These are phyloP conservation scores for Rhinichthys osculus DNA, from an alignment of 2,797 vertebrate species.

Conservation along the genomic window DNA sequence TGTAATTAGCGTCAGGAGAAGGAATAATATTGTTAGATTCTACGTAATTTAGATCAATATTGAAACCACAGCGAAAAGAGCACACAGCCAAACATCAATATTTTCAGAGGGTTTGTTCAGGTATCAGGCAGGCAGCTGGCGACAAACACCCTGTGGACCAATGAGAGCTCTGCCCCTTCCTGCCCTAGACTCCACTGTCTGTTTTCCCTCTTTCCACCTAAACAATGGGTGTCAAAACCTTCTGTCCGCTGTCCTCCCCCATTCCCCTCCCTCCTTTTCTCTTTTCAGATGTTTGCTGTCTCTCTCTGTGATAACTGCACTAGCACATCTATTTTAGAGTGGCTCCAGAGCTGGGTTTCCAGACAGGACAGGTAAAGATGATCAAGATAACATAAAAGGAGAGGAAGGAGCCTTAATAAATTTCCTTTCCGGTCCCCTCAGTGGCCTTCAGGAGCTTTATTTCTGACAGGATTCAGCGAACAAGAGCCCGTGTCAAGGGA, in stretches of 20 bases:
- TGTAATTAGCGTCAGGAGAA: conserved; percentile 19
- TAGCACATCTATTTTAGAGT: conserved; percentile 74
- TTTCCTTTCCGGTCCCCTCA: conserved; percentile 68
- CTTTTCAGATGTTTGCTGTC: conserved; percentile 61
- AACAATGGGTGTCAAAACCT: conserved; percentile 66
- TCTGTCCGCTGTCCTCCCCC: conserved; percentile 40
- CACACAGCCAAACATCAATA: conserved; percentile 43
- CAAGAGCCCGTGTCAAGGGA: conserved; percentile 77
- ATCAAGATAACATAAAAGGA: conserved; percentile 40
- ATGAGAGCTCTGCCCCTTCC: conserved; percentile 74
- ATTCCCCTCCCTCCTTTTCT: conserved; percentile 56
- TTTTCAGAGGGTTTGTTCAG: conserved; percentile 42
- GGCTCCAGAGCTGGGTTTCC: conserved; percentile 67
- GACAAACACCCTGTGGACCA: conserved; percentile 70
- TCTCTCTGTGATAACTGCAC: conserved; percentile 69
- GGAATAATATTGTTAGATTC: conserved; percentile 53
- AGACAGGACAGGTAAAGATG: conserved; percentile 63
- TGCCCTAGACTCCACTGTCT: conserved; percentile 74
- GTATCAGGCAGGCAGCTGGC: conserved; percentile 44
- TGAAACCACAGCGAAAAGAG: conserved; percentile 40
- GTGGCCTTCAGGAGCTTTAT: conserved; percentile 72
- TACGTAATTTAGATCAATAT: conserved; percentile 50
- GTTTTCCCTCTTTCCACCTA: conserved; percentile 64
- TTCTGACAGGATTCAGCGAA: conserved; percentile 76
- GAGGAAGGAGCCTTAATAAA: conserved; percentile 70